Base-by-base conservation (phyloP, 2,888 invertebrate species). In the Caenorhabditis sulstoni region DNA sequence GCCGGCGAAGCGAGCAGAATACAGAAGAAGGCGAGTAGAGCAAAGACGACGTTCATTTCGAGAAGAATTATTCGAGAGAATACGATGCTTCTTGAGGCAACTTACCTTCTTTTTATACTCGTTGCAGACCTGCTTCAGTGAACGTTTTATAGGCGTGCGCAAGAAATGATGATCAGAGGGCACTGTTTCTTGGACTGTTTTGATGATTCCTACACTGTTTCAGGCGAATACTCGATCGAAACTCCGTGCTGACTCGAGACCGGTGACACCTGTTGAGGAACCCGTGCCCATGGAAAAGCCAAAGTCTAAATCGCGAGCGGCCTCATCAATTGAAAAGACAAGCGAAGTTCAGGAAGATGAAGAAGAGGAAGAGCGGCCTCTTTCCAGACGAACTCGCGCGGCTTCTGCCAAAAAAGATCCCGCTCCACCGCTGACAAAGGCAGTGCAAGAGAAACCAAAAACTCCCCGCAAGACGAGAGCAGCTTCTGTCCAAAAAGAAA, bases 151-250 rank as follows among this genome's bases (percentile, higher is more conserved):
- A 29, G 29, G 29, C 29, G 29, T 7, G 29, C 29, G 29, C 29
- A 29, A 29, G 29, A 29, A 29, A 29, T 29, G 29, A 49, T 49
- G 49, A 16, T 18, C 18, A 49, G 49, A 49, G 11, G 16, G 29
- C 29, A 58, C 37, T 20, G 7, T n/a, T 35, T 18, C 39, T 58
- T 11, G 18, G 16, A 47, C 11, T 16, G 11, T 18, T 16, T 12
- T 7, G 7, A 29, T 29, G 29, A 29, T 29, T 29, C 29, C 29
- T 29, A 29, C 29, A 37, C 11, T 9, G 20, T 41, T 57, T 49
- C 39, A 68, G 68, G 58, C 59, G 0, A 59, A 68, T 20, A 68
- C 58, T 14, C 59, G 59, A 22, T 58, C 49, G 29, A 29, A 29
- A 29, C 4, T 7, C 7, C 29, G 29, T 7, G 7, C 7, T 29